These are phyloP conservation scores for Nesidiocoris tenuis DNA, from an alignment of 2,888 invertebrate species.

Conservation along the genomic window DNA sequence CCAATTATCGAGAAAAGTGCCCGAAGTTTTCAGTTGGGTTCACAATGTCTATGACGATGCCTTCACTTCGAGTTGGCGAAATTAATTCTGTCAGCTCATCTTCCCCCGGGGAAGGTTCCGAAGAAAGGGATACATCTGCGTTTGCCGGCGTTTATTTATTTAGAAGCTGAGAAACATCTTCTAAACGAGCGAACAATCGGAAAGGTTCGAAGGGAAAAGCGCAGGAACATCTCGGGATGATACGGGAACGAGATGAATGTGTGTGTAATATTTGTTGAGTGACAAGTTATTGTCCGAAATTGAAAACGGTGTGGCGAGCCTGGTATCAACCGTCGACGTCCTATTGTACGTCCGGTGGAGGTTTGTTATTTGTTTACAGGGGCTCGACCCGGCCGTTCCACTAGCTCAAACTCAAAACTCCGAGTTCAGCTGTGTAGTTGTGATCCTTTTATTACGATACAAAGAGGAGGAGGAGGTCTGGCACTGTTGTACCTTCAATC, in stretches of 20 bases:
- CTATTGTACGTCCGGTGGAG: background rate
- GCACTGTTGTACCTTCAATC: background rate
- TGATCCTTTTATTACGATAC: background rate
- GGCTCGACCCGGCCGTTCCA: background rate
- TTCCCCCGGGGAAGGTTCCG: too few relatives aligned
- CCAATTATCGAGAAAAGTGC: too few relatives aligned
- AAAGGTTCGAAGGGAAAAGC: background rate
- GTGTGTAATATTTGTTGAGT: conserved; percentile 33
- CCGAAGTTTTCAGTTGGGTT: too few relatives aligned
- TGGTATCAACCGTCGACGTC: conserved; percentile 6
- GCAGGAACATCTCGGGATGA: conserved; percentile 8
- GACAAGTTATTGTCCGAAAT: conserved; percentile 22
- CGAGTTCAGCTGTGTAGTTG: background rate
- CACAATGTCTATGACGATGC: too few relatives aligned
- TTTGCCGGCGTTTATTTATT: conserved; percentile 12
- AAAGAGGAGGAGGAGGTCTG: background rate
- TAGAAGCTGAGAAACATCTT: conserved; percentile 20
- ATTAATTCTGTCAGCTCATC: too few relatives aligned
- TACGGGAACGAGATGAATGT: conserved; percentile 3
- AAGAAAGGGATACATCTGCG: background rate
- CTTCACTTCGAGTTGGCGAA: too few relatives aligned
- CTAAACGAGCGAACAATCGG: background rate
- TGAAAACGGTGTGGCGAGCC: conserved; percentile 11
- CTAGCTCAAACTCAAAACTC: background rate
- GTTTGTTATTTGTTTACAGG: conserved; percentile 19